Evolutionary conservation across 2,888 invertebrate species (phyloP).

Genomic region (Melieria picta): DNA sequence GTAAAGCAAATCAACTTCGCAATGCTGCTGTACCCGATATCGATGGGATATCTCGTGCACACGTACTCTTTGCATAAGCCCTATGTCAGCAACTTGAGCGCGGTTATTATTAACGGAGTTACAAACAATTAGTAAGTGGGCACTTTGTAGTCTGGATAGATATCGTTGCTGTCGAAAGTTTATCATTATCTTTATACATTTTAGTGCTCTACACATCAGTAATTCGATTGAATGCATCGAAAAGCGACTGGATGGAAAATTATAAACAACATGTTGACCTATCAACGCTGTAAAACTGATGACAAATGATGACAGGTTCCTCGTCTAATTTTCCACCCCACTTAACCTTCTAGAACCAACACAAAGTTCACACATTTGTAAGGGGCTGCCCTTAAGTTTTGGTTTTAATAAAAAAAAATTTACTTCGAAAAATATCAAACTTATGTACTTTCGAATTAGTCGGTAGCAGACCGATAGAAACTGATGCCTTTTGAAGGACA

Average conservation of each 20-base stretch:
- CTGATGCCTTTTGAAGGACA: no score
- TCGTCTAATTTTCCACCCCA: no score
- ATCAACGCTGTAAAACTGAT: no score
- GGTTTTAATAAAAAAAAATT: no score
- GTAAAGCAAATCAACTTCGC: slow-evolving; percentile 46
- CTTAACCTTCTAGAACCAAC: no score
- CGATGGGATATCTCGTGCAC: slow-evolving; percentile 46
- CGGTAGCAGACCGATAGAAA: no score
- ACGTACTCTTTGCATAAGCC: slow-evolving; percentile 25
- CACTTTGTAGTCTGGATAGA: background rate
- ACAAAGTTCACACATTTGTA: no score
- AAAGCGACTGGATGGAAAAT: background rate
- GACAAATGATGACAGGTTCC: no score
- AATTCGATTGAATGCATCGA: background rate
- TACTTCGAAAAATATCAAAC: no score
- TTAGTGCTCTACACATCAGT: slow-evolving; percentile 3
- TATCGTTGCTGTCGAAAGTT: slow-evolving; percentile 5
- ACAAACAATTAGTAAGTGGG: slow-evolving; percentile 43
- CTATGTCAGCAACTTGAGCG: slow-evolving; percentile 34
- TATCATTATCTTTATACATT: background rate
- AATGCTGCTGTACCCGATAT: slow-evolving; percentile 43
- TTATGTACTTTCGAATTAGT: no score
- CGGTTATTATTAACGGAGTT: slow-evolving; percentile 37
- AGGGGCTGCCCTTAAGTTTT: no score
- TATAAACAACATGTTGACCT: background rate